Evolutionary conservation across 2,888 invertebrate genomes (phyloP).

Genomic region (Tetragnatha montana): DNA sequence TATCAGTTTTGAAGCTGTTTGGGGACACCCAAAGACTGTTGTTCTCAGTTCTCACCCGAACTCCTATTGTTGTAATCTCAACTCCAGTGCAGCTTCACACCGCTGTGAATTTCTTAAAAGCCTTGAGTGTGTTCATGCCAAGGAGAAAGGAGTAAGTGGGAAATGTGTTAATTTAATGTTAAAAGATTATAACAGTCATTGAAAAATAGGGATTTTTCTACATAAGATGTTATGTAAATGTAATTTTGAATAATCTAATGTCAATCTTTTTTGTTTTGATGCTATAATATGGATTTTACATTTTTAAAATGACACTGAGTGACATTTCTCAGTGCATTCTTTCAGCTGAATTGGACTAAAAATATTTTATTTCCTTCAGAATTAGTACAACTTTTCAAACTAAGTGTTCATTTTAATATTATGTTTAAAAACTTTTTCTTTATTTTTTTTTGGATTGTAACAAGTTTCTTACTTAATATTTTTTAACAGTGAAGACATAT

Average conservation of each 20-base stretch:
- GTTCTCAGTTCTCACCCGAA: conserved; percentile 50
- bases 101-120: conserved; percentile 55
- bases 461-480: neutral
- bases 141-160: conserved; percentile 37
- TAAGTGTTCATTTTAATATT: neutral
- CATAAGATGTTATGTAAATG: too few relatives aligned
- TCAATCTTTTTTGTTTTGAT: too few relatives aligned
- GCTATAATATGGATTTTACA: too few relatives aligned
- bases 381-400: neutral
- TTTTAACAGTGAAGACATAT: conserved; percentile 45
- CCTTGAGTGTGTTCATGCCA: conserved; percentile 60
- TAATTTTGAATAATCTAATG: too few relatives aligned
- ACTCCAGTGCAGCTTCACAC: conserved; percentile 22
- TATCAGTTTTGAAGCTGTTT: conserved; percentile 52
- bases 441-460: neutral
- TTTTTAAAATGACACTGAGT: too few relatives aligned
- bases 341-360: too few relatives aligned
- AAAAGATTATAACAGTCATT: too few relatives aligned
- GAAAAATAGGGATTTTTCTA: too few relatives aligned
- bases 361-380: neutral
- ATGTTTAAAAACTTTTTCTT: neutral
- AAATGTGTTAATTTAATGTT: too few relatives aligned
- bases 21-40: conserved; percentile 48
- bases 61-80: conserved; percentile 51
- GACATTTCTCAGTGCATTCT: too few relatives aligned